Conservation (phyloP, 2,888 invertebrate species). For the Calameuta idolon region DNA sequence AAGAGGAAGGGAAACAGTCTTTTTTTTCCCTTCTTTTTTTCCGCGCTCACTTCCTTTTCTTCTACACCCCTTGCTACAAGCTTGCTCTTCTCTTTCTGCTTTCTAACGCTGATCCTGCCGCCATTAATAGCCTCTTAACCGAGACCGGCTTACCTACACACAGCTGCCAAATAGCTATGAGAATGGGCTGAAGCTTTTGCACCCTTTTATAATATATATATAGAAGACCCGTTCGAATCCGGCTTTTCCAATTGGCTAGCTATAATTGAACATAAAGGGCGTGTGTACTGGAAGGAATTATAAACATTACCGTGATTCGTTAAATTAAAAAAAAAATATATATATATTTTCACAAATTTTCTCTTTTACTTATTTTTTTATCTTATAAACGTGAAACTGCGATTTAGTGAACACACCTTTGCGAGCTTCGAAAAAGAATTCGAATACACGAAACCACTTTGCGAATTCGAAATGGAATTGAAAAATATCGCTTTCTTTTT, state of each 20-base stretch:
- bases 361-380: neutral
- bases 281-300: neutral
- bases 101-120: neutral
- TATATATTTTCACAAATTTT: neutral
- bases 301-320: neutral
- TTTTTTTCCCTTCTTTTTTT: neutral
- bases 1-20: neutral
- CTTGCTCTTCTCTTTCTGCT: constrained; percentile 1
- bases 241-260: neutral
- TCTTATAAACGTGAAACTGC: neutral
- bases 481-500: neutral
- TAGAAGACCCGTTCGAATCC: neutral
- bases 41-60: neutral
- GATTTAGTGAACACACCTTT: neutral
- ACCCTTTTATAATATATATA: neutral
- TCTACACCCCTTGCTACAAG: neutral
- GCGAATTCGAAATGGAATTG: neutral
- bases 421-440: neutral
- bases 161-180: neutral
- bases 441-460: neutral
- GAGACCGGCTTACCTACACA: neutral
- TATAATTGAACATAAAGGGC: neutral
- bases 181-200: neutral
- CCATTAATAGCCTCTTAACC: constrained; percentile 10
- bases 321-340: neutral